Percentiles rank a stretch among this genome's conserved stretches.
Conservation (phyloP, 2,888 invertebrate species). For the Caenorhabditis imperialis region DNA sequence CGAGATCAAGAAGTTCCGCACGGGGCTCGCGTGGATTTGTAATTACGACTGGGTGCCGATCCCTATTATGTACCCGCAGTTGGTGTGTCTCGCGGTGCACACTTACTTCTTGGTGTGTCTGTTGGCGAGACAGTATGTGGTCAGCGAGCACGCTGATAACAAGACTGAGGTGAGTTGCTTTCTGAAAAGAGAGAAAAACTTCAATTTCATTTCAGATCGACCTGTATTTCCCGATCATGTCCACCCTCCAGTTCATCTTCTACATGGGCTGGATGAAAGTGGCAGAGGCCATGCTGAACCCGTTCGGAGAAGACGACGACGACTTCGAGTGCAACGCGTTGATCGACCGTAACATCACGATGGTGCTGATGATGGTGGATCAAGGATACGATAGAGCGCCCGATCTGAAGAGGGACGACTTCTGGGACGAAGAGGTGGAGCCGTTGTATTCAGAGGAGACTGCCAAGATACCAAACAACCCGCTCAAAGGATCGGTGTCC, state of each 20-base stretch:
- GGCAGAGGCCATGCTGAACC: slow-evolving; percentile 70
- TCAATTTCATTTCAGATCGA: slow-evolving; percentile 63
- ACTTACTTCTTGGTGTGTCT: slow-evolving; percentile 75
- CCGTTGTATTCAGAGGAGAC: slow-evolving; percentile 66
- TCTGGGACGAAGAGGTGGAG: slow-evolving; percentile 73
- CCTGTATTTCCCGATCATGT: slow-evolving; percentile 75
- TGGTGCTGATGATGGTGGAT: slow-evolving; percentile 76
- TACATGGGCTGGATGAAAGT: slow-evolving; percentile 78
- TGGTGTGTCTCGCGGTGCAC: slow-evolving; percentile 73
- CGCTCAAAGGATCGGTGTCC: slow-evolving; percentile 60
- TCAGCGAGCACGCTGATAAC: slow-evolving; percentile 66
- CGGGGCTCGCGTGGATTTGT: slow-evolving; percentile 71
- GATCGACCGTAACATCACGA: slow-evolving; percentile 71
- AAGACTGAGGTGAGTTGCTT: slow-evolving; percentile 61
- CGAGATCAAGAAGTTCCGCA: slow-evolving; percentile 69
- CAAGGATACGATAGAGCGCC: slow-evolving; percentile 74
- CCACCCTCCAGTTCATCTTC: slow-evolving; percentile 75
- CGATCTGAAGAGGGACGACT: slow-evolving; percentile 71
- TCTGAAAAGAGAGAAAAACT: too few relatives aligned
- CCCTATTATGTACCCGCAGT: slow-evolving; percentile 69
- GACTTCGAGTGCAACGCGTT: slow-evolving; percentile 71
- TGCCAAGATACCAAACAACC: slow-evolving; percentile 60
- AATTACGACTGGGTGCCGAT: slow-evolving; percentile 71
- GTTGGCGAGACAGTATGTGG: slow-evolving; percentile 72
- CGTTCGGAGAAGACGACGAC: slow-evolving; percentile 71